Conservation (phyloP, 2,888 invertebrate species). For the Rutpela maculata region DNA sequence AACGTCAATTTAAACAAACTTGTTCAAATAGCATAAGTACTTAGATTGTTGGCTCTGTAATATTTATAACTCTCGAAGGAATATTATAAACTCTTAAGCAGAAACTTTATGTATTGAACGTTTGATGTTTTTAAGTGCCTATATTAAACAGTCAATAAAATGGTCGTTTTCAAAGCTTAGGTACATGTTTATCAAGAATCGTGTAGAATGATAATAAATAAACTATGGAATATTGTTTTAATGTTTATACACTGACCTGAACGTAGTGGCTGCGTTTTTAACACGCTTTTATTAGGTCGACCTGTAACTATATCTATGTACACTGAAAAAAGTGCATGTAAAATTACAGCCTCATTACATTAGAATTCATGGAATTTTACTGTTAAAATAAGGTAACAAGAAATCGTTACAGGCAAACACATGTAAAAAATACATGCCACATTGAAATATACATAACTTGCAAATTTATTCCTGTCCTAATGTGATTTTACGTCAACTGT, state of each 20-base stretch:
- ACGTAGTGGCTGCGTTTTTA: too few relatives aligned
- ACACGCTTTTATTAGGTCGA: too few relatives aligned
- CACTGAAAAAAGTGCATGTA: too few relatives aligned
- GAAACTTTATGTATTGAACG: neutral
- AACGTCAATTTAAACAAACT: conserved; percentile 3
- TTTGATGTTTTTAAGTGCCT: conserved; percentile 17
- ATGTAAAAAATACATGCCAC: too few relatives aligned
- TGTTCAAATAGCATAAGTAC: neutral
- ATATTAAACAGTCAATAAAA: conserved; percentile 11
- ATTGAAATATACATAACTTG: too few relatives aligned
- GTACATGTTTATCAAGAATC: neutral
- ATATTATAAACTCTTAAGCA: neutral
- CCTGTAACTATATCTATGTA: too few relatives aligned
- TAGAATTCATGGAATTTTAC: too few relatives aligned
- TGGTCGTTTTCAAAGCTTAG: neutral
- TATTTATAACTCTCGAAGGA: neutral
- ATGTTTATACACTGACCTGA: neutral
- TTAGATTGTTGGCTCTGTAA: neutral
- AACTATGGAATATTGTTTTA: neutral
- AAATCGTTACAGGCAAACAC: too few relatives aligned
- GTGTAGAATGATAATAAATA: neutral
- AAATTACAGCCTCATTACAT: too few relatives aligned
- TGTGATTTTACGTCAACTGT: too few relatives aligned
- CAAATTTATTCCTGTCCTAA: too few relatives aligned
- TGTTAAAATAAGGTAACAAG: too few relatives aligned